Evolutionary conservation across 53 echinoderm and acorn worm genomes (phyloP).

Genomic region (Holothuria leucospilota): DNA sequence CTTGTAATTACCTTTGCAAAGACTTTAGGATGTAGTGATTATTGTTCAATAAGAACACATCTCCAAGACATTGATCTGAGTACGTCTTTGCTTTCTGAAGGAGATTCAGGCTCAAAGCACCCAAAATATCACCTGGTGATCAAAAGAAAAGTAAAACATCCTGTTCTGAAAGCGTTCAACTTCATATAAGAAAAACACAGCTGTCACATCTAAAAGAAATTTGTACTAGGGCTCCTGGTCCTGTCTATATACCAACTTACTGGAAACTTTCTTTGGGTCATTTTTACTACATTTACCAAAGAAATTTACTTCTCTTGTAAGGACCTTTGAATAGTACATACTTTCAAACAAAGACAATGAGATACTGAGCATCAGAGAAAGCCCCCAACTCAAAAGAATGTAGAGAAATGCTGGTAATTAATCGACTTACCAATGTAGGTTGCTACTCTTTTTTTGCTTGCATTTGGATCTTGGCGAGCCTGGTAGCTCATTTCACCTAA

Average conservation of each 20-base stretch:
- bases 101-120: constrained; percentile 89
- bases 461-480: constrained; percentile 67
- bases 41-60: constrained; percentile 94
- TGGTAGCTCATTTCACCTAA: constrained; percentile 59
- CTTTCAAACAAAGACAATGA: no score
- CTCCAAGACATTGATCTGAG: constrained; percentile 89
- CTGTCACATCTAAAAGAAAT: no score
- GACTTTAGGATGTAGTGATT: constrained; percentile 94
- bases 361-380: no score
- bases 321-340: no score
- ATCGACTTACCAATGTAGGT: constrained; percentile 78
- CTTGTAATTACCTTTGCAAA: constrained; percentile 73
- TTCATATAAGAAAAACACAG: no score
- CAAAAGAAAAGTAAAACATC: not conserved
- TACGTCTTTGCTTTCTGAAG: constrained; percentile 98
- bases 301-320: no score
- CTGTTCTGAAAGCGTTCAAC: not conserved
- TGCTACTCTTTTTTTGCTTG: constrained; percentile 80
- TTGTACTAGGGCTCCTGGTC: no score
- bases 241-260: no score
- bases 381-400: no score
- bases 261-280: no score
- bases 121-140: constrained; percentile 84
- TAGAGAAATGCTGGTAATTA: no score
- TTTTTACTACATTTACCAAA: not conserved